Conservation (phyloP, 2,797 vertebrate species). For the Perodicticus potto region DNA sequence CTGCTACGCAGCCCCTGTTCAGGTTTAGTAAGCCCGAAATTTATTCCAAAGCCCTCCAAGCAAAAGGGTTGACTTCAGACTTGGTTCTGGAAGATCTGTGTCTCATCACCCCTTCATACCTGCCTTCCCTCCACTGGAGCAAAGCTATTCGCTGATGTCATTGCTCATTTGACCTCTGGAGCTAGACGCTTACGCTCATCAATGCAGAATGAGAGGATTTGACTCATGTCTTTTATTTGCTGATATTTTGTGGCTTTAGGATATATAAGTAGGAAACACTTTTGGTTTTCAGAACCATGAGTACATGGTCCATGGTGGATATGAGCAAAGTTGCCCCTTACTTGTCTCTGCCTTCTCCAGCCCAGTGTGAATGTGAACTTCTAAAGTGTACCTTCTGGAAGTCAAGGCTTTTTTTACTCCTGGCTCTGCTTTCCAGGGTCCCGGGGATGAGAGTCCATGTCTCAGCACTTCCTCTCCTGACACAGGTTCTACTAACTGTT, state of each 20-base stretch:
- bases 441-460: neutral
- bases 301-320: rapidly evolving
- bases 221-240: neutral
- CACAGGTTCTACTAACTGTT: neutral
- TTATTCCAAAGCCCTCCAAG: neutral
- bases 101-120: neutral
- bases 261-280: neutral
- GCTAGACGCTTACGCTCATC: neutral
- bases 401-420: neutral
- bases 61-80: neutral
- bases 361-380: neutral
- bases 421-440: neutral
- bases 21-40: neutral
- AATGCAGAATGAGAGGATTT: neutral
- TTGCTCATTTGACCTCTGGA: neutral
- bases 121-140: neutral
- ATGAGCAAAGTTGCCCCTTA: rapidly evolving
- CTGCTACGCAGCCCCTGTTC: neutral
- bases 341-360: neutral
- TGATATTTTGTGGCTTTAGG: neutral
- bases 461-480: neutral
- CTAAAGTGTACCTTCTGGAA: neutral
- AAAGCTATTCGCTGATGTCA: neutral
- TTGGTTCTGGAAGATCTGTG: neutral
- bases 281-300: neutral